A percentile compares a stretch with the other conserved stretches of the same genome.
Conservation (phyloP, 2,888 invertebrate species). For the Caradrina kadenii region DNA sequence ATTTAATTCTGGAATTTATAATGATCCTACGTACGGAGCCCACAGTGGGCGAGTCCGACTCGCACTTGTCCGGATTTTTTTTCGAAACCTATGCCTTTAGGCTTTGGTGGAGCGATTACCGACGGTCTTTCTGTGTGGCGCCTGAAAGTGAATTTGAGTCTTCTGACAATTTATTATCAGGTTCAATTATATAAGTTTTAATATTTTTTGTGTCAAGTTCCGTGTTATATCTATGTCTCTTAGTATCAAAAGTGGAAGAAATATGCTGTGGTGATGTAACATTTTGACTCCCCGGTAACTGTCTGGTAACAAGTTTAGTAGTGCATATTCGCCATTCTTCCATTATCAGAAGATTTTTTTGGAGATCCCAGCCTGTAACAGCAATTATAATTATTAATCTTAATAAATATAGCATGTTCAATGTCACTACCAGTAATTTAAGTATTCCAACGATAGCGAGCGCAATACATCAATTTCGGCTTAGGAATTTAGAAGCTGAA, state of each 20-base stretch:
- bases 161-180: conserved; percentile 11
- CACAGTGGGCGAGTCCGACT: no score
- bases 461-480: no score
- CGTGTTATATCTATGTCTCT: neutral
- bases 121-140: no score
- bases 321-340: conserved; percentile 90
- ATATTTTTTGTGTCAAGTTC: neutral
- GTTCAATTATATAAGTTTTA: conserved; percentile 48
- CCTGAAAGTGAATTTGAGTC: neutral
- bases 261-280: neutral
- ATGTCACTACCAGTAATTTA: no score
- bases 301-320: conserved; percentile 27
- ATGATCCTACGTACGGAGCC: no score
- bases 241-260: conserved; percentile 9
- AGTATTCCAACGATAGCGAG: no score
- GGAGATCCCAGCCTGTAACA: conserved; percentile 90
- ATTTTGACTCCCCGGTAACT: conserved; percentile 34
- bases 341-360: conserved; percentile 89
- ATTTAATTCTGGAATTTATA: no score
- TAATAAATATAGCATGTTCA: no score
- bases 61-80: no score
- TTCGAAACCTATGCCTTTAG: no score
- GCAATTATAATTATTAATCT: neutral
- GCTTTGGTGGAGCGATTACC: no score
- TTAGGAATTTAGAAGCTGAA: no score